Evolutionary conservation across 2,888 invertebrate species (phyloP).

Genomic region (Pyralis farinalis): DNA sequence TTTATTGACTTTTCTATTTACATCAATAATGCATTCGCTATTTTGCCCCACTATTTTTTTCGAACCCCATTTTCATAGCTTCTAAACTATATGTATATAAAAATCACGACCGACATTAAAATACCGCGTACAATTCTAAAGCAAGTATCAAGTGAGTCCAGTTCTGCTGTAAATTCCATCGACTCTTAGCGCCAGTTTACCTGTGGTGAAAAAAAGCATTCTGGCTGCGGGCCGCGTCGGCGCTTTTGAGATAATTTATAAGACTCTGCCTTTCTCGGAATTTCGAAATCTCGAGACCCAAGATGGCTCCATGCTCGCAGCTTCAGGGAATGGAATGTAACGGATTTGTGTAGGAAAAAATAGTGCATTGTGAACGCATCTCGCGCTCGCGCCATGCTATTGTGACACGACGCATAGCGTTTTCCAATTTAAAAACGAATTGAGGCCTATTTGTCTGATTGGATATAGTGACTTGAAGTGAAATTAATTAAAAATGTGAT

Average conservation of each 20-base stretch:
- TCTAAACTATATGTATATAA: no score
- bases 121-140: not conserved
- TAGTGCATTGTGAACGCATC: conserved; percentile 53
- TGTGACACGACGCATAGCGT: conserved; percentile 44
- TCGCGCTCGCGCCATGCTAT: no score
- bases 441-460: not conserved
- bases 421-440: conserved; percentile 36
- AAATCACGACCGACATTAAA: no score
- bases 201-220: conserved; percentile 74
- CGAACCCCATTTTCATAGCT: no score
- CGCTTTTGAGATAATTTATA: conserved; percentile 81
- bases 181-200: conserved; percentile 77
- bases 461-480: not conserved
- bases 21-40: no score
- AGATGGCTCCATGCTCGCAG: conserved; percentile 58
- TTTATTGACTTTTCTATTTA: no score
- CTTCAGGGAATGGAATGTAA: conserved; percentile 74
- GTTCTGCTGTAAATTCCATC: conserved; percentile 64
- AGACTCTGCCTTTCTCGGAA: conserved; percentile 78
- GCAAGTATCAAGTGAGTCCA: conserved; percentile 41
- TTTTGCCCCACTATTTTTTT: no score
- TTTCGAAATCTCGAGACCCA: conserved; percentile 68
- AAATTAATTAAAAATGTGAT: not conserved
- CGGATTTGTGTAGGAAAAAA: conserved; percentile 73
- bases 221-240: conserved; percentile 75